Percentiles rank a stretch among this genome's conserved stretches.
phyloP scores from a whole-genome alignment of 2,113 vertebrate genomes.

The Marmota monax region DNA sequence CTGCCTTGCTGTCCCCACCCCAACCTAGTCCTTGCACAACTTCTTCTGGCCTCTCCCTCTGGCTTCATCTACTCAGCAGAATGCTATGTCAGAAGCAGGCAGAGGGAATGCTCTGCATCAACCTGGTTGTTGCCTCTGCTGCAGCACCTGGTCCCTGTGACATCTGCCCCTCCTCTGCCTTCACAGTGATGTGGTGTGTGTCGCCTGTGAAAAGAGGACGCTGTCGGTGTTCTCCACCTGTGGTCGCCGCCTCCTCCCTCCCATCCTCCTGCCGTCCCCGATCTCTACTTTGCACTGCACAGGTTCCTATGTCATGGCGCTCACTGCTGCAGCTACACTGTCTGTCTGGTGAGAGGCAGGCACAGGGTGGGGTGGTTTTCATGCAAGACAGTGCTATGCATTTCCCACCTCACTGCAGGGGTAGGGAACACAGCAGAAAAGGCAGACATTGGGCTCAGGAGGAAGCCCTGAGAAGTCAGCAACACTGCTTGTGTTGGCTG shows the following conservation, averaged over 20 bases:
- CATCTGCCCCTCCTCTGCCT: background rate
- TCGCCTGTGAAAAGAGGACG: constrained; percentile 95
- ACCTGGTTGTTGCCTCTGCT: background rate
- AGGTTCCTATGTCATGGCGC: constrained; percentile 95
- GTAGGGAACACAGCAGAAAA: background rate
- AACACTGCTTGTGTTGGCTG: background rate
- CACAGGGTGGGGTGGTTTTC: background rate
- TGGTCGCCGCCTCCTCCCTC: constrained; percentile 95
- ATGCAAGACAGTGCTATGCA: background rate
- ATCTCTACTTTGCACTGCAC: constrained; percentile 96
- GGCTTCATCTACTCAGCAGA: background rate
- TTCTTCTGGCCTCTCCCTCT: background rate
- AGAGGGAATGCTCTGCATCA: background rate
- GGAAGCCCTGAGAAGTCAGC: background rate
- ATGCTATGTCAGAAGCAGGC: background rate
- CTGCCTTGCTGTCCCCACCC: background rate
- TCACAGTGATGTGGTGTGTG: constrained; percentile 93
- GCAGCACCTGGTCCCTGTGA: background rate
- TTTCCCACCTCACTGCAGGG: background rate
- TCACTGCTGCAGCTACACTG: constrained; percentile 93
- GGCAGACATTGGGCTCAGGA: background rate
- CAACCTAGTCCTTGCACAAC: background rate
- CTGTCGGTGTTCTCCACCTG: constrained; percentile 95
- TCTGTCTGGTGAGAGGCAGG: constrained; percentile 94
- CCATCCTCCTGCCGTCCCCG: constrained; percentile 93